phyloP scores from a whole-genome alignment of 92 coral and sea anemone genomes.

The Phymanthus crucifer region DNA sequence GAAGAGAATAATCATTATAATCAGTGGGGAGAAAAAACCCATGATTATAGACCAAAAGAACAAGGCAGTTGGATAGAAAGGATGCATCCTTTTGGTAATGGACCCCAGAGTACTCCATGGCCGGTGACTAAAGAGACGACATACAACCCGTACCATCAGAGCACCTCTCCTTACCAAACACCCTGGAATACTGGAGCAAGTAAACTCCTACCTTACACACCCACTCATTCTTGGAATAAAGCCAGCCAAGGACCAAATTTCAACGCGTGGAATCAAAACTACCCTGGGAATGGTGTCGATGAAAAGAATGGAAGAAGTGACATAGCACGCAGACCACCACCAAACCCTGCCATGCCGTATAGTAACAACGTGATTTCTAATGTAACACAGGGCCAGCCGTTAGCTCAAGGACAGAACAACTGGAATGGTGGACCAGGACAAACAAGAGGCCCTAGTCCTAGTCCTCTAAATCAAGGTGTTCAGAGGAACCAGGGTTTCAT shows the following conservation, averaged over 20 bases:
- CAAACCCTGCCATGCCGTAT: not conserved
- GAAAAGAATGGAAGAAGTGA: constrained; percentile 6
- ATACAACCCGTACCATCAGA: constrained; percentile 19
- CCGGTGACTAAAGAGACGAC: constrained; percentile 20
- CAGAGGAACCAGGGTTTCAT: not conserved
- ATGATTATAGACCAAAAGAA: not conserved
- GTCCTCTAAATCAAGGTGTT: not conserved
- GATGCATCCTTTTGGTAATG: constrained; percentile 6
- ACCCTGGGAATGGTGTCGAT: not conserved
- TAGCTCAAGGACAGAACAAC: not conserved
- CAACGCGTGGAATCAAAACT: constrained; percentile 21
- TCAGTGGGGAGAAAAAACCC: constrained; percentile 16
- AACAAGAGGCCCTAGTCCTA: not conserved
- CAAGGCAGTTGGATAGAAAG: not conserved
- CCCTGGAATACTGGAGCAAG: constrained; percentile 9
- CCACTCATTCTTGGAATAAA: constrained; percentile 25
- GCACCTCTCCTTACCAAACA: constrained; percentile 21
- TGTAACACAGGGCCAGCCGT: not conserved
- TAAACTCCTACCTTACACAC: constrained; percentile 17
- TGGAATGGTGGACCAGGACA: constrained; percentile 1
- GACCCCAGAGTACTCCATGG: constrained; percentile 25
- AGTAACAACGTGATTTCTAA: not conserved
- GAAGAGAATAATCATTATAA: not conserved
- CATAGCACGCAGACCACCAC: not conserved
- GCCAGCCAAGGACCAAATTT: constrained; percentile 1